Evolutionary conservation across 2,797 vertebrate species (phyloP).

Genomic region (Etheostoma perlongum): DNA sequence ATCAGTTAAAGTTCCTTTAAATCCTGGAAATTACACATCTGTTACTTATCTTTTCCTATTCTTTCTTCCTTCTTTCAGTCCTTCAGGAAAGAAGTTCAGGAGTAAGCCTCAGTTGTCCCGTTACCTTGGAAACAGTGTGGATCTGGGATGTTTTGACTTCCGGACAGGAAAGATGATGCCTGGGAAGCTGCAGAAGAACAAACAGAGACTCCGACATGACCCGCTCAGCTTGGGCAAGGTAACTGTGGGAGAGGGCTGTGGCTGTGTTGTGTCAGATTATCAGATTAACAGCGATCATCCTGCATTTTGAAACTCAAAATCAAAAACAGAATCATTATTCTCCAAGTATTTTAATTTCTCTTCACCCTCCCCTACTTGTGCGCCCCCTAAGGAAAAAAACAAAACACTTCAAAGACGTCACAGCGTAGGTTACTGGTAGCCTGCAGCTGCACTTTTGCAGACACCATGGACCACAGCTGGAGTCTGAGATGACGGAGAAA

Average conservation of each 20-base stretch:
- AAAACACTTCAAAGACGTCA: too few relatives aligned
- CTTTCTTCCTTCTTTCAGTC: constrained; percentile 81
- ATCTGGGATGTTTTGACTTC: constrained; percentile 96
- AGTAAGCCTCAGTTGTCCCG: constrained; percentile 96
- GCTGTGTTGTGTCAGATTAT: constrained; percentile 32
- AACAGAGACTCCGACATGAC: constrained; percentile 92
- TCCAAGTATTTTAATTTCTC: too few relatives aligned
- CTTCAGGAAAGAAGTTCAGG: constrained; percentile 95
- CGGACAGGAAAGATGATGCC: constrained; percentile 97
- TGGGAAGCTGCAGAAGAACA: constrained; percentile 95
- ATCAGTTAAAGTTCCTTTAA: neutral
- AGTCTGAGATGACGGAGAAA: too few relatives aligned
- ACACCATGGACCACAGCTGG: too few relatives aligned
- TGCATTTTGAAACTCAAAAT: neutral
- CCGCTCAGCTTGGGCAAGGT: constrained; percentile 79
- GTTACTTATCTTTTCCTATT: constrained; percentile 23
- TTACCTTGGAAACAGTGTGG: constrained; percentile 93
- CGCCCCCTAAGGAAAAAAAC: too few relatives aligned
- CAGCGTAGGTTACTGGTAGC: too few relatives aligned
- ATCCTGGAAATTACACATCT: neutral
- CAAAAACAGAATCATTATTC: too few relatives aligned
- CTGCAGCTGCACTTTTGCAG: too few relatives aligned
- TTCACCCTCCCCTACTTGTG: too few relatives aligned
- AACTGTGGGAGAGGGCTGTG: constrained; percentile 22
- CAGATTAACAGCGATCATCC: constrained; percentile 41